A percentile compares a stretch with the other conserved stretches of the same genome.
These are phyloP conservation scores for Gnathonemus echidnorhynchus DNA, from an alignment of 2,113 vertebrate species.

Conservation along the genomic window DNA sequence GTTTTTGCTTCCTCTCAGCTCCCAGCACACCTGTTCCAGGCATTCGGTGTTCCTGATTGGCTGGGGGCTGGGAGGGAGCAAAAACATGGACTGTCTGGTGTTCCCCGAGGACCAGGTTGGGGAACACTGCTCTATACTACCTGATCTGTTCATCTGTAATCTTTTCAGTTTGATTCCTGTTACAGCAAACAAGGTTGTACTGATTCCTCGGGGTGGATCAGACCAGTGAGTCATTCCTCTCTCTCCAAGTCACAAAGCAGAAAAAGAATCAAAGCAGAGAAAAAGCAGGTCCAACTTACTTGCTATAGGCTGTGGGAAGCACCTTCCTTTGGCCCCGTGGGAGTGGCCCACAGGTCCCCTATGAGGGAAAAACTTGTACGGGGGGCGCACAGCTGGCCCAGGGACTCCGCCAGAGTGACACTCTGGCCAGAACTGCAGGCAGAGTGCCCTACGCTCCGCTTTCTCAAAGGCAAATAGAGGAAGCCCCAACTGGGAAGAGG, in stretches of 20 bases:
- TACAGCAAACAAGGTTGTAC: background rate
- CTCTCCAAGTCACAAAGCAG: background rate
- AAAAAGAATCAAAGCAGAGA: background rate
- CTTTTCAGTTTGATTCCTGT: background rate
- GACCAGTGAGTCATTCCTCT: background rate
- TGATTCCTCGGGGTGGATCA: background rate
- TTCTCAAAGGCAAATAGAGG: conserved; percentile 5
- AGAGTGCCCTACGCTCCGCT: background rate
- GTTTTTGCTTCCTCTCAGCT: no score
- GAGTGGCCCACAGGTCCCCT: background rate
- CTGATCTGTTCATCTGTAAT: background rate
- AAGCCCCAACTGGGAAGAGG: background rate
- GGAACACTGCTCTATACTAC: background rate
- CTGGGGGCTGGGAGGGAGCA: no score
- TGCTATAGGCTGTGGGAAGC: background rate
- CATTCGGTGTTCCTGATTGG: no score
- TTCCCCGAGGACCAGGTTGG: no score
- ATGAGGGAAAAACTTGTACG: background rate
- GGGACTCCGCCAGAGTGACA: background rate
- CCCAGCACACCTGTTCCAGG: no score
- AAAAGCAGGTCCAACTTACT: background rate
- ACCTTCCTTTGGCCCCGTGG: background rate
- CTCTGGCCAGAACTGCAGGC: background rate
- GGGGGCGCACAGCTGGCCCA: background rate
- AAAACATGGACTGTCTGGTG: no score